Percentiles rank a stretch among this genome's conserved stretches.
phyloP scores from a whole-genome alignment of 2,888 invertebrate species.

The Desoria tigrina region DNA sequence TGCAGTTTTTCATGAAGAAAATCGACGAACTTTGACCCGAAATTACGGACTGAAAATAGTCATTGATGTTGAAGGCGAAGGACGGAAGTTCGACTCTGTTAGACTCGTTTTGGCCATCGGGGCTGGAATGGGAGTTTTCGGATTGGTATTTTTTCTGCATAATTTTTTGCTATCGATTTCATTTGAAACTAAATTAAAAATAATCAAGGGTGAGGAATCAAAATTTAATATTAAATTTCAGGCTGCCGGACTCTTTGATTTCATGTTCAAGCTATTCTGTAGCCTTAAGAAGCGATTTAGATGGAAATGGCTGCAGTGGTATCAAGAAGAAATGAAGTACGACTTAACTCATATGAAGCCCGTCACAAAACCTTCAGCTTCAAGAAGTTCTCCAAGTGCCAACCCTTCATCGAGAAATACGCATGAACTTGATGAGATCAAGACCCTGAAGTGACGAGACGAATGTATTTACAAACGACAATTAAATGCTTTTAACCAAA shows the following conservation, averaged over 20 bases:
- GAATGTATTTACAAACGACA: too few relatives aligned
- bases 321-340: conserved; percentile 51
- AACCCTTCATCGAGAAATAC: too few relatives aligned
- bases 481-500: too few relatives aligned
- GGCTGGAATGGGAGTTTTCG: conserved; percentile 60
- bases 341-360: conserved; percentile 35
- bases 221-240: conserved; percentile 50
- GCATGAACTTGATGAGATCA: too few relatives aligned
- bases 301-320: conserved; percentile 54
- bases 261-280: conserved; percentile 55
- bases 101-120: conserved; percentile 60
- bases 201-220: neutral
- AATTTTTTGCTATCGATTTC: neutral
- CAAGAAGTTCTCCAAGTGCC: too few relatives aligned
- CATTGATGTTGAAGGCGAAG: conserved; percentile 58
- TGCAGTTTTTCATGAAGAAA: conserved; percentile 57
- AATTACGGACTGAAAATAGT: conserved; percentile 60
- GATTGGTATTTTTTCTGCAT: conserved; percentile 56
- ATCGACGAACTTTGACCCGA: conserved; percentile 57
- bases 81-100: conserved; percentile 59
- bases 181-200: neutral
- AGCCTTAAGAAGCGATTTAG: conserved; percentile 54
- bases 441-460: too few relatives aligned
- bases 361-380: too few relatives aligned
- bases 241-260: conserved; percentile 59